Base-by-base conservation (phyloP, 2,113 vertebrate genomes). In the Notothenia coriiceps region DNA sequence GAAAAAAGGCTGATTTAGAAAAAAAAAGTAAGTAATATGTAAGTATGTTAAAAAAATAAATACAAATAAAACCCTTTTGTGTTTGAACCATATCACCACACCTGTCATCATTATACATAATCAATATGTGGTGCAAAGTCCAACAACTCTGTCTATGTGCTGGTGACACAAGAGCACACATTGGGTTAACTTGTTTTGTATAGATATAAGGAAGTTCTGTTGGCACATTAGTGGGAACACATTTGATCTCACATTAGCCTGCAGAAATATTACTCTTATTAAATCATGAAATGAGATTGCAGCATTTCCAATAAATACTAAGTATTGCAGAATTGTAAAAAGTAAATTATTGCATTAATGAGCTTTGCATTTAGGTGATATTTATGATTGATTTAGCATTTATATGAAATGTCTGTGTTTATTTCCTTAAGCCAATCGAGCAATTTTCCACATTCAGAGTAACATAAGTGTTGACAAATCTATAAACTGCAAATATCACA, bases 301-400 rank as follows among this genome's bases (percentile, higher is more conserved):
- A 22, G 4, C 46, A 40, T 51, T 51, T 51, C 12, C 29, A 17
- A 40, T 52, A 4, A 44, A 64, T 14, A 62, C 6, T n/a, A 18
- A 4, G 40, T 46, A 63, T 63, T 14, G 8, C 12, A 62, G 40
- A 40, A 62, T 63, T 8, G 15, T 25, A 25, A 15, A 22, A 67
- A 63, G 12, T 35, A 66, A n/a, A 7, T 54, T 0, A 54, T 6
- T 25, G 44, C 52, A 43, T 43, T 2, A 60, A 12, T 9, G 29
- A 60, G 15, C 25, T 82, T 56, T 12, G 20, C n/a, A 75, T 64
- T 25, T 9, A 50, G 40, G 6, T 59, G 15, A 15, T 35, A 56
- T 12, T 18, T 35, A n/a, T 35, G 35, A 80, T 29, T 59, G 54
- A 73, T 74, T 22, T 25, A 15, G 49, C n/a, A n/a, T 63, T 56